A percentile compares a stretch with the other conserved stretches of the same genome.
These are phyloP conservation scores for roundworm (Caenorhabditis elegans) DNA, from an alignment of 1,140 invertebrate genomes.

Conservation along the genomic window WBcel235 BX284603.4:8194001-8194500, in stretches of 20 bases:
- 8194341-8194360: slow-evolving; percentile 43
- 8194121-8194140: slow-evolving; percentile 1
- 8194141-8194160: not conserved
- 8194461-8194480: too few relatives aligned
- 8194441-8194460: too few relatives aligned
- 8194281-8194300: not conserved
- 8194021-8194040: not conserved
- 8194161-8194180: not conserved
- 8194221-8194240: not conserved
- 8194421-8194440: not conserved
- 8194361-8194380: slow-evolving; percentile 63
- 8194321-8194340: slow-evolving; percentile 44
- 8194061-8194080: not conserved
- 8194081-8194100: not conserved
- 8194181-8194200: slow-evolving; percentile 19
- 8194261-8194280: slow-evolving; percentile 11
- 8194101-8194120: not conserved
- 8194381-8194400: slow-evolving; percentile 62
- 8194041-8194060: slow-evolving; percentile 11
- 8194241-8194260: slow-evolving; percentile 2
- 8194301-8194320: slow-evolving; percentile 43
- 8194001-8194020: slow-evolving; percentile 10
- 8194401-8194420: slow-evolving; percentile 54
- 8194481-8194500: too few relatives aligned
- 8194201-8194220: slow-evolving; percentile 23